phyloP scores from a whole-genome alignment of 2,888 invertebrate genomes.

The Portevinia maculata region DNA sequence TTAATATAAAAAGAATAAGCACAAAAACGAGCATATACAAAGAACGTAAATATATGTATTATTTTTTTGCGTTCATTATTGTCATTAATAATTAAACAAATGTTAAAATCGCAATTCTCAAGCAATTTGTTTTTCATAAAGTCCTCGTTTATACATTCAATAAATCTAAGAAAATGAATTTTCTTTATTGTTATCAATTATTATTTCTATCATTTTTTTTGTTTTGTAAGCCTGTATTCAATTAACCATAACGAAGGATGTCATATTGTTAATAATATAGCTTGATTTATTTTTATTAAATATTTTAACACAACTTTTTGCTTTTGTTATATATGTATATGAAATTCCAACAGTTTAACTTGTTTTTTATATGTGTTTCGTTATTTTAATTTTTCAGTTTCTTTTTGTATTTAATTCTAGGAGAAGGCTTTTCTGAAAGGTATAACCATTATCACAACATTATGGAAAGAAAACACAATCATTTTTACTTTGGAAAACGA shows the following conservation, averaged over 20 bases:
- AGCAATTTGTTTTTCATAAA: slow-evolving; percentile 43
- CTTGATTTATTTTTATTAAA: slow-evolving; percentile 19
- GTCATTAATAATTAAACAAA: slow-evolving; percentile 61
- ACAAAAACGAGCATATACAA: too few species aligned
- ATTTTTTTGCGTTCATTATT: slow-evolving; percentile 53
- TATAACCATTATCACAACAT: slow-evolving; percentile 73
- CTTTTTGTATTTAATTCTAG: slow-evolving; percentile 65
- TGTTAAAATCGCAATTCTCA: slow-evolving; percentile 53
- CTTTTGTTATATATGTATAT: slow-evolving; percentile 34
- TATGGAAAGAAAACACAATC: slow-evolving; percentile 57
- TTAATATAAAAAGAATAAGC: neutral
- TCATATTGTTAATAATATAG: slow-evolving; percentile 42
- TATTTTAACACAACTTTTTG: slow-evolving; percentile 52
- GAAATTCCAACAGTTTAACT: slow-evolving; percentile 65
- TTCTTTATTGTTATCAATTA: slow-evolving; percentile 23
- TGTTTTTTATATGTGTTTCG: slow-evolving; percentile 24
- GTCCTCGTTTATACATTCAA: slow-evolving; percentile 46
- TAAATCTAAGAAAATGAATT: slow-evolving; percentile 48
- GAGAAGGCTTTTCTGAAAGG: slow-evolving; percentile 72
- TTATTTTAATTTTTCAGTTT: slow-evolving; percentile 10
- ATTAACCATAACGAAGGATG: slow-evolving; percentile 44
- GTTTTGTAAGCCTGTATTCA: slow-evolving; percentile 36
- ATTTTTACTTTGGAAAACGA: slow-evolving; percentile 25
- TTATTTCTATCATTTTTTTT: slow-evolving; percentile 35
- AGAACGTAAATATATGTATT: slow-evolving; percentile 19